phyloP scores from a whole-genome alignment of 2,888 invertebrate species.

The Drosophila testacea region DNA sequence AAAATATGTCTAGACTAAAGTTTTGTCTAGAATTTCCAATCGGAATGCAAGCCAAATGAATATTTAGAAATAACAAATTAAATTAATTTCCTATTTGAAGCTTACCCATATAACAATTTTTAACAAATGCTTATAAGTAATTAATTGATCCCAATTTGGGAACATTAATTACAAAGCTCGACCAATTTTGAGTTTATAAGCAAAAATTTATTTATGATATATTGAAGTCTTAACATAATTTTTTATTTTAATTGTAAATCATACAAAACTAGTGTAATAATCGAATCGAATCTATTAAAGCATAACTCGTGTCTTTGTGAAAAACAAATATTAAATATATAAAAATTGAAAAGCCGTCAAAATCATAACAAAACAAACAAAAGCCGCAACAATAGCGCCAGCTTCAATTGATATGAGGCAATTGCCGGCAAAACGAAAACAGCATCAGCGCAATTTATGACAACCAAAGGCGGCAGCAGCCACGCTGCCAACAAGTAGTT shows the following conservation, averaged over 20 bases:
- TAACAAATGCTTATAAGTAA: not conserved
- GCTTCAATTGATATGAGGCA: conserved; percentile 63
- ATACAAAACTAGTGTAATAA: not conserved
- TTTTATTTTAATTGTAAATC: not conserved
- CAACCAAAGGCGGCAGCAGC: conserved; percentile 60
- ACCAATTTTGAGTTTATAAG: not conserved
- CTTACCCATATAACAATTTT: conserved; percentile 3
- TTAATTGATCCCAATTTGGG: too few species aligned
- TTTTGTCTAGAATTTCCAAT: conserved; percentile 3
- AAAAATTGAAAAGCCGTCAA: conserved; percentile 25
- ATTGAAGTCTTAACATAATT: not conserved
- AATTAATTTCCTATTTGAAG: not conserved
- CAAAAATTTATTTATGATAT: not conserved
- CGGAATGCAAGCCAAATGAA: not conserved
- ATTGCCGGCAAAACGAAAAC: conserved; percentile 53
- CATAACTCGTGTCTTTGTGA: not conserved
- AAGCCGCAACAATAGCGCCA: conserved; percentile 41
- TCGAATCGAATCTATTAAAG: not conserved
- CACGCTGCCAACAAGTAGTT: conserved; percentile 47
- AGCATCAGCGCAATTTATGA: conserved; percentile 59
- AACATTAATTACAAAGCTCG: too few species aligned
- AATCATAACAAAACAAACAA: conserved; percentile 45
- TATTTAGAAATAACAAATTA: conserved; percentile 3
- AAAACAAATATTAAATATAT: conserved; percentile 11
- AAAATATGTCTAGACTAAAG: conserved; percentile 2